A percentile compares a stretch with the other conserved stretches of the same genome.
Conservation (phyloP, 37 sponge, comb jelly and placozoan genomes). For the Beroe forskalii region DNA sequence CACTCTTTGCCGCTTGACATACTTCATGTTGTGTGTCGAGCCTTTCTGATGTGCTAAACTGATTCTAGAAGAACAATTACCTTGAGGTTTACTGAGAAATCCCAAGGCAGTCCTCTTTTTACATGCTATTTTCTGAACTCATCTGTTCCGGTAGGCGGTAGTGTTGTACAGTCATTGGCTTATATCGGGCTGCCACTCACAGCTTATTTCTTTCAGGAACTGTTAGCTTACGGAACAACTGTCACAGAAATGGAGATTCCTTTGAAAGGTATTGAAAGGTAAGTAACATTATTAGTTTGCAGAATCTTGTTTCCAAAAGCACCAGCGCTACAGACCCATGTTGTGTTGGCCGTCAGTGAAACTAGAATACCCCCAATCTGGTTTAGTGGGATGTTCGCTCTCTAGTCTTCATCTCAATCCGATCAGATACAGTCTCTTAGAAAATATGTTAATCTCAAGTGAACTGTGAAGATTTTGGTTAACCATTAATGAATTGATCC, state of each 20-base stretch:
- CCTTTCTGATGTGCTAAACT: constrained; percentile 44
- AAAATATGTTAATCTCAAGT: background rate
- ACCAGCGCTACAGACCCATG: background rate
- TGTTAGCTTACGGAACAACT: no score
- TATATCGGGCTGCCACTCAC: no score
- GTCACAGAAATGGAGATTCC: no score
- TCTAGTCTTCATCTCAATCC: constrained; percentile 33
- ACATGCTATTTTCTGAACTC: no score
- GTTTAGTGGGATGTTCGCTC: constrained; percentile 33
- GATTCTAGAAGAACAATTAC: constrained; percentile 20
- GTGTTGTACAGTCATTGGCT: no score
- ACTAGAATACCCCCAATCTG: background rate
- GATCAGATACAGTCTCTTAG: constrained; percentile 11
- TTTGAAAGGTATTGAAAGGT: no score
- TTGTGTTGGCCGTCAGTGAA: constrained; percentile 5
- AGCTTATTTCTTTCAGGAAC: no score
- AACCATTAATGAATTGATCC: no score
- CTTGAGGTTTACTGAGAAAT: background rate
- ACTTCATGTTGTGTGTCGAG: background rate
- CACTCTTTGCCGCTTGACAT: background rate
- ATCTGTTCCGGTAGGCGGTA: no score
- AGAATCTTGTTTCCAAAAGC: constrained; percentile 25
- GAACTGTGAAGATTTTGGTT: background rate
- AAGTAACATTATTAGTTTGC: no score
- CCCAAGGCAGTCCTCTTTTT: constrained; percentile 44